Base-by-base conservation (phyloP, 2,888 invertebrate species). In the Nezara viridula region DNA sequence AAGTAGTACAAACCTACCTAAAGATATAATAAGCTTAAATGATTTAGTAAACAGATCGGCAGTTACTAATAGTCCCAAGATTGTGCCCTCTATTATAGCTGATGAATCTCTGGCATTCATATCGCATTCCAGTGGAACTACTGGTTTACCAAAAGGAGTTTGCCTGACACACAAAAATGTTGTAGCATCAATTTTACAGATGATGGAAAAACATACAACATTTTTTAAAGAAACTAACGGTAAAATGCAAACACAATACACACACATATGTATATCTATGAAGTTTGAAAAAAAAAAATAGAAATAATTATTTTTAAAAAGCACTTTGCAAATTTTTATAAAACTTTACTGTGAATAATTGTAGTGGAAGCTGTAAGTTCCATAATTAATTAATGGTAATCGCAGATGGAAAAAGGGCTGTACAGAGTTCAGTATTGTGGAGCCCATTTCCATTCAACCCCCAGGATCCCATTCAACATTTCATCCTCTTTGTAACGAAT, bases 81-180 rank as follows among this genome's bases (percentile, higher is more conserved):
- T 12, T 5, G 16, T 81, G 10, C 44, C 81, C 12, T 24, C 86
- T 2, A 47, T 1, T 9, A 47, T 37, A 37, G 10, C 50, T 44
- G 86, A 66, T 5, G 37, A 73, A 24, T 86, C 66, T 37, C n/a
- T 89, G 37, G 88, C 90, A 40, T 77, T 90, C 66, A 86, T 90
- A 27, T 86, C 90, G 7, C 88, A 90, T 86, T 90, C 90, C 10
- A 90, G 90, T 32, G 90, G 90, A 9, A 90, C 90, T 3, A 90
- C 90, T 14, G 90, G 90, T 21, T 86, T 90, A 32, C 90, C 90
- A 24, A 90, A 90, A 89, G 90, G 90, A n/a, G 90, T 90, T 50
- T 90, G 89, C 21, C 86, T 90, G 10, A 87, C 89, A 24, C 90
- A 90, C 55, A 86, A n/a, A 24, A 89, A 89, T 88, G 60, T 90